Evolutionary conservation across 2,113 vertebrate genomes (phyloP).

Genomic region (Butastur rufipennis): DNA sequence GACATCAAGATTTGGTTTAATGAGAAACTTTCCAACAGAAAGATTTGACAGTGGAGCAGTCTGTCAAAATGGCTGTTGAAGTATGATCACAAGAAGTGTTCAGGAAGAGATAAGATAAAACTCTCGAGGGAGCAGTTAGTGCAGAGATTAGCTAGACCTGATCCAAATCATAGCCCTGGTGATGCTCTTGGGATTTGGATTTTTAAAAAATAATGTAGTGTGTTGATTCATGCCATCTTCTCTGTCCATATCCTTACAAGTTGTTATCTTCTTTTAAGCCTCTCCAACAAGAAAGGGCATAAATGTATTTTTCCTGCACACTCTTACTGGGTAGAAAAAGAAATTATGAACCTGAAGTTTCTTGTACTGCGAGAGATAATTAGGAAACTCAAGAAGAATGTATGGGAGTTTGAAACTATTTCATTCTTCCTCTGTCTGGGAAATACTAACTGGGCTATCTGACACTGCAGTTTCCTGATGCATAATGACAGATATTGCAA

Average conservation of each 20-base stretch:
- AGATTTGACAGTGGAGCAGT: not conserved
- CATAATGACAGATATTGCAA: not conserved
- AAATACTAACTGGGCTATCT: not conserved
- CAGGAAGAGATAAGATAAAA: not conserved
- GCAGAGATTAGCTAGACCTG: not conserved
- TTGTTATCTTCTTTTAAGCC: not conserved
- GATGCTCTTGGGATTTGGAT: not conserved
- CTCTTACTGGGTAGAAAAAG: not conserved
- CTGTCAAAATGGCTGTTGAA: slow-evolving; percentile 8
- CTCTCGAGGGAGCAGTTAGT: not conserved
- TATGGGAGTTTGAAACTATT: not conserved
- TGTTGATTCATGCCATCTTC: not conserved
- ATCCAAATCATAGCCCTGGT: not conserved
- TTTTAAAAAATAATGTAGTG: not conserved
- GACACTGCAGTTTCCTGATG: not conserved
- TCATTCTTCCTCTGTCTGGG: not conserved
- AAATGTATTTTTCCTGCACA: not conserved
- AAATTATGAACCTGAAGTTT: not conserved
- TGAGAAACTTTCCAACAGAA: slow-evolving; percentile 6
- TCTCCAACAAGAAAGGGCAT: not conserved
- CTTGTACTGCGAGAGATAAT: not conserved
- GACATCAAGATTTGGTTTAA: not conserved
- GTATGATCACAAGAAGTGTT: not conserved
- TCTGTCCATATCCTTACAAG: not conserved
- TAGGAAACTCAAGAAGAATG: not conserved